Evolutionary conservation across 2,113 vertebrate species (phyloP), one percentile per base, ranked within the genome.

Genomic region (Dicerorhinus sumatrensis): DNA sequence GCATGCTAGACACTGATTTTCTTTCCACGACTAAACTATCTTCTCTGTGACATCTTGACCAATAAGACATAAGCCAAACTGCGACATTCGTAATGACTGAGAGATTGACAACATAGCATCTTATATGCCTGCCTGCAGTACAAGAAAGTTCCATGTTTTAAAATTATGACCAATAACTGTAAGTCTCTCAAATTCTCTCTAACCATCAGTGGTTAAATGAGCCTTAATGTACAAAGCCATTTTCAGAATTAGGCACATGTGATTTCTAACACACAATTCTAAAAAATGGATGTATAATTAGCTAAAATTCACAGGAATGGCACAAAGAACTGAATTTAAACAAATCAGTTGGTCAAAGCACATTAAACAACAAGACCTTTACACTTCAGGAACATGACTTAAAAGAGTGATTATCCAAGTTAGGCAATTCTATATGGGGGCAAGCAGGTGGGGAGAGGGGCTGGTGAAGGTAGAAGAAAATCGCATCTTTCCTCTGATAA

Each of bases 51-150:
- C 97, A 97, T 93, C 97, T 29, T 58, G 93, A 96, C 90, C 62
- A 86, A 54, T 70, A 94, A 97, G 72, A 94, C 65, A 76, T 72
- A 85, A 13, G 82, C 96, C 97, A 98, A 98, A 97, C 89, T 94
- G 84, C 86, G 98, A 96, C 87, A 94, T 60, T 97, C 42, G 94
- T 60, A 86, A 51, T 21, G 93, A 94, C 54, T 0, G 23, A 96
- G 94, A 98, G 84, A 96, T 31, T 89, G 70, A 96, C 93, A 72
- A 84, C 60, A 39, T 29, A 17, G 67, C 67, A 85, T 98, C 77
- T 94, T 91, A 70, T 11, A 82, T 80, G 89, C 94, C 91, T 76
- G 89, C 94, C 91, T 97, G 98, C 96, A 96, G 94, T 82, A 72
- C 36, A 91, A 82, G 73, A 42, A 48, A 97, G 73, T 80, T 97